Conservation (phyloP, 2,797 vertebrate species). For the Pseudochirops corinnae region DNA sequence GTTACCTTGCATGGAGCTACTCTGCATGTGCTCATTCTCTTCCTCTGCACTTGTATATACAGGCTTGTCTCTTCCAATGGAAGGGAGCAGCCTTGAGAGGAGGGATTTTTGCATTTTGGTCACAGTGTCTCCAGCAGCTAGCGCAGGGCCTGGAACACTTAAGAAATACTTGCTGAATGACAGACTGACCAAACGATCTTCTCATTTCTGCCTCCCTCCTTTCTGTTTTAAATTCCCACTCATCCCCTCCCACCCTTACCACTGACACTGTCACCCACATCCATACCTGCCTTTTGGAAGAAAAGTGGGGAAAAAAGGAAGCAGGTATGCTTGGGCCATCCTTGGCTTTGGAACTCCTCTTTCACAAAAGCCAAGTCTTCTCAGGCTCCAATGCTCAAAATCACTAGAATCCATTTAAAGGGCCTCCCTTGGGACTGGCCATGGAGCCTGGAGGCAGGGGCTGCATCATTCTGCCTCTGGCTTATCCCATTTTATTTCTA, state of each 20-base stretch:
- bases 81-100: not conserved
- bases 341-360: slow-evolving; percentile 35
- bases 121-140: not conserved
- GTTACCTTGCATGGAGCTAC: not conserved
- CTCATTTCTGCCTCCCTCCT: not conserved
- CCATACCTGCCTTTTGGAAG: not conserved
- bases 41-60: not conserved
- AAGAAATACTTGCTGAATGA: not conserved
- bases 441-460: not conserved
- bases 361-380: slow-evolving; percentile 25
- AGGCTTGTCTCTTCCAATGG: not conserved
- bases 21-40: not conserved
- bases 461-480: not conserved
- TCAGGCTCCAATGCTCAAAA: slow-evolving; percentile 16
- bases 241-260: not conserved
- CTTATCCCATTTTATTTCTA: not conserved
- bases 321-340: slow-evolving; percentile 7
- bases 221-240: not conserved
- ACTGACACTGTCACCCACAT: not conserved
- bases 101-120: not conserved
- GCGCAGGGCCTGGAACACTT: not conserved
- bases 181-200: not conserved
- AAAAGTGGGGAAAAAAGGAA: slow-evolving; percentile 35
- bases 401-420: not conserved
- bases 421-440: not conserved